These are phyloP conservation scores for Stictocephala bisonia DNA, from an alignment of 2,888 invertebrate genomes.

Conservation along the genomic window DNA sequence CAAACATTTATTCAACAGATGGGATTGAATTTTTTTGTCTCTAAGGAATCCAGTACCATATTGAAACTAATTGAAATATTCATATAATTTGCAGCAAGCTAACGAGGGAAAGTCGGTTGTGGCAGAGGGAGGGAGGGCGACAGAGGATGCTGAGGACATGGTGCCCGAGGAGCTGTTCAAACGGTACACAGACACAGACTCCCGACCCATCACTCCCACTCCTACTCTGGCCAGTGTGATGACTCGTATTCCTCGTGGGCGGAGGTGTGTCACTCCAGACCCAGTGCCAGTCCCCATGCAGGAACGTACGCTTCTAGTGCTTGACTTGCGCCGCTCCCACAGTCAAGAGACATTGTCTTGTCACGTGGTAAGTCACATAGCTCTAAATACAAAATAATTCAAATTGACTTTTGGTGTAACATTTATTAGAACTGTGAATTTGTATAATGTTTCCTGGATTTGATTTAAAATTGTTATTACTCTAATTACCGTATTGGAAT, in stretches of 20 bases:
- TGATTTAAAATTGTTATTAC: too few species aligned
- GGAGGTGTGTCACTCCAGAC: slow-evolving; percentile 78
- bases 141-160: slow-evolving; percentile 62
- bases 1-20: too few species aligned
- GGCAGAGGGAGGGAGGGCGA: slow-evolving; percentile 47
- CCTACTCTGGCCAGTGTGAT: slow-evolving; percentile 77
- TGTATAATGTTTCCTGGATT: too few species aligned
- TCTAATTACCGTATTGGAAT: too few species aligned
- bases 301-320: slow-evolving; percentile 76
- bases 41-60: too few species aligned
- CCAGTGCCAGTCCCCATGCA: slow-evolving; percentile 65
- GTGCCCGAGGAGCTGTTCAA: slow-evolving; percentile 63
- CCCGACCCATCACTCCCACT: slow-evolving; percentile 82
- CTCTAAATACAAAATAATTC: too few species aligned
- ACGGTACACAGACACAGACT: slow-evolving; percentile 88
- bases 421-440: too few species aligned
- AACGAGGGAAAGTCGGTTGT: slow-evolving; percentile 36
- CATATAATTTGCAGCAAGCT: too few species aligned
- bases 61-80: too few species aligned
- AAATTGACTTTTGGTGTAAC: too few species aligned
- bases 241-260: slow-evolving; percentile 45
- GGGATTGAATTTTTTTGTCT: too few species aligned
- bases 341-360: slow-evolving; percentile 69
- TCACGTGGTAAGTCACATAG: slow-evolving; percentile 35
- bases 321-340: slow-evolving; percentile 76